phyloP scores from a whole-genome alignment of 2,113 vertebrate genomes.

The Cynopterus brachyotis region DNA sequence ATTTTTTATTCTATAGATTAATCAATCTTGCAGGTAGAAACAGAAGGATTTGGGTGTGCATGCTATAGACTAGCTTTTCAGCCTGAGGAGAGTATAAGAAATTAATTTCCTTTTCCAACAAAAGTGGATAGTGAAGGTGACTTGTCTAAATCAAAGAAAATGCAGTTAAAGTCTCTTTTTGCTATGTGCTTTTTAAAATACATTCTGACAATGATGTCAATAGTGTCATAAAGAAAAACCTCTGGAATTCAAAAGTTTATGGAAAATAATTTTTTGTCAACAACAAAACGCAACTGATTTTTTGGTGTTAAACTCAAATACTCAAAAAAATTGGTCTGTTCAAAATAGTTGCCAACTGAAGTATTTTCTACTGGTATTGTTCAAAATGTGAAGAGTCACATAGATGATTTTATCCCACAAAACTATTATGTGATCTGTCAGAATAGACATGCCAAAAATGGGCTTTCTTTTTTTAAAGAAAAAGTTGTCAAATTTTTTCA shows the following conservation, averaged over 20 bases:
- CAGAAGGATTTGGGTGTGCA: conserved; percentile 45
- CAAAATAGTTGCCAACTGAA: neutral
- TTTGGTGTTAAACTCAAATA: neutral
- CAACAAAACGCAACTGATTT: neutral
- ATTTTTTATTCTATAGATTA: conserved; percentile 75
- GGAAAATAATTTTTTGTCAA: conserved; percentile 25
- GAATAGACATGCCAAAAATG: neutral
- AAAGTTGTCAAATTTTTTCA: conserved; percentile 30
- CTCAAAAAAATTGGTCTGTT: neutral
- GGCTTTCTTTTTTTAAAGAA: conserved; percentile 39
- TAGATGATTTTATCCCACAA: neutral
- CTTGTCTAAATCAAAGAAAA: conserved; percentile 57
- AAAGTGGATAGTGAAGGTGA: conserved; percentile 46
- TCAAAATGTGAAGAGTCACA: conserved; percentile 26
- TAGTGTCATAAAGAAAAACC: conserved; percentile 14
- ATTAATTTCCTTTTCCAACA: conserved; percentile 71
- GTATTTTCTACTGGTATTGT: conserved; percentile 26
- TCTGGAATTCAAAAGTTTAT: neutral
- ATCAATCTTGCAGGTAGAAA: conserved; percentile 76
- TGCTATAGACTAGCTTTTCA: conserved; percentile 51
- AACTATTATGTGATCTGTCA: neutral
- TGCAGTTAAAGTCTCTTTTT: conserved; percentile 17
- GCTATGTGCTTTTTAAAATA: conserved; percentile 8
- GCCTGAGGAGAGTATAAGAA: conserved; percentile 65
- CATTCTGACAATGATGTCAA: conserved; percentile 41